Percentiles rank a stretch among this genome's conserved stretches.
Conservation (phyloP, 1,140 invertebrate species). For the Teleogryllus occipitalis region DNA sequence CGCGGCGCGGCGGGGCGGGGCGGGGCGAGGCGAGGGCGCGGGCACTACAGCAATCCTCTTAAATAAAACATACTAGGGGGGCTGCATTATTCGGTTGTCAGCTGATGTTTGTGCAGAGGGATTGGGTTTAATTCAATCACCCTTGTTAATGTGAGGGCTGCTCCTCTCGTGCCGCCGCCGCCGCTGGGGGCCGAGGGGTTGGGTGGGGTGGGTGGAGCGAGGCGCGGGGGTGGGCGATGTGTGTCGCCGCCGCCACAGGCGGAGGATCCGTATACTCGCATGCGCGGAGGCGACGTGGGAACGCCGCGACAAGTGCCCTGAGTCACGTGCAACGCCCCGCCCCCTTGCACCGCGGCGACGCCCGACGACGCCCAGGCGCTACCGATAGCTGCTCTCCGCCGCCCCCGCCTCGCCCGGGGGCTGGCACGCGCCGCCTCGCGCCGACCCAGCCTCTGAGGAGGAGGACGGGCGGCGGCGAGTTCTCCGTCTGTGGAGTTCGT, state of each 20-base stretch:
- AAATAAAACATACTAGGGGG: slow-evolving; percentile 19
- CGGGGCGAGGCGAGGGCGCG: not conserved
- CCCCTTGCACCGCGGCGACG: not conserved
- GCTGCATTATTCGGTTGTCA: slow-evolving; percentile 25
- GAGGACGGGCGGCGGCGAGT: too few relatives aligned
- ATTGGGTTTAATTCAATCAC: slow-evolving; percentile 26
- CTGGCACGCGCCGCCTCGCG: too few relatives aligned
- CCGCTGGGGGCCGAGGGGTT: too few relatives aligned
- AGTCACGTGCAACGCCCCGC: not conserved
- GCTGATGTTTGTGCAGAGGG: slow-evolving; percentile 27
- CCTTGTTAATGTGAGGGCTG: slow-evolving; percentile 24
- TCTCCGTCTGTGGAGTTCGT: too few relatives aligned
- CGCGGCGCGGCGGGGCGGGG: not conserved
- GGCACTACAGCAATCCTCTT: slow-evolving; percentile 16
- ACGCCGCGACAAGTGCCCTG: not conserved
- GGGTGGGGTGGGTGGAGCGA: too few relatives aligned
- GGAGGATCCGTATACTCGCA: too few relatives aligned
- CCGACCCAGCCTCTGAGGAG: too few relatives aligned
- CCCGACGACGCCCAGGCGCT: too few relatives aligned
- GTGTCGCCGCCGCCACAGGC: too few relatives aligned
- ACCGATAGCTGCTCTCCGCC: too few relatives aligned
- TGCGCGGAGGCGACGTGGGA: not conserved
- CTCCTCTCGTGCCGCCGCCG: slow-evolving; percentile 1
- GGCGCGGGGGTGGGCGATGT: too few relatives aligned
- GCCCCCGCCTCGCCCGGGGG: too few relatives aligned